Percentiles rank a stretch among this genome's conserved stretches.
phyloP scores from a whole-genome alignment of 2,113 vertebrate species.

The Chaenocephalus aceratus region DNA sequence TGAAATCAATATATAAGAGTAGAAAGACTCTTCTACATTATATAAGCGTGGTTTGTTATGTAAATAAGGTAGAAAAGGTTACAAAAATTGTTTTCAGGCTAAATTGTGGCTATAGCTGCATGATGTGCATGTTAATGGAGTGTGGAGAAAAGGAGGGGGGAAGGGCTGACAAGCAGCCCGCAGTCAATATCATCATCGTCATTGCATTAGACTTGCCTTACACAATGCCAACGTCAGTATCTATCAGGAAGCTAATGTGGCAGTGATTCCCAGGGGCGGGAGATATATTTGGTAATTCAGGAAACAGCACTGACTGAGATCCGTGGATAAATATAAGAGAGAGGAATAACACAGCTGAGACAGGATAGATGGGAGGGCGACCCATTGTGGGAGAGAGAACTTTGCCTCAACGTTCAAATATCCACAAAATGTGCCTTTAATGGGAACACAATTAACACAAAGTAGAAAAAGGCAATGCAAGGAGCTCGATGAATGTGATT shows the following conservation, averaged over 20 bases:
- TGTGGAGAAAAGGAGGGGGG: constrained; percentile 21
- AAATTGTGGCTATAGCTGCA: constrained; percentile 2
- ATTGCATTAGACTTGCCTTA: constrained; percentile 76
- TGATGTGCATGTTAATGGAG: background rate
- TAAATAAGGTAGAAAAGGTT: background rate
- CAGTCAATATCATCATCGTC: constrained; percentile 78
- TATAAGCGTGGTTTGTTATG: background rate
- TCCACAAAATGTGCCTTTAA: background rate
- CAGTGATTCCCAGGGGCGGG: constrained; percentile 73
- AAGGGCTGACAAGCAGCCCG: constrained; percentile 49
- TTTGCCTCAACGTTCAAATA: constrained; percentile 17
- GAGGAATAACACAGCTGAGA: constrained; percentile 31
- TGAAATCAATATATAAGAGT: background rate
- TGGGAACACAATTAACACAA: constrained; percentile 5
- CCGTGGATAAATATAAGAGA: constrained; percentile 37
- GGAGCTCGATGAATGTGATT: background rate
- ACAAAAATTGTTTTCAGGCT: constrained; percentile 9
- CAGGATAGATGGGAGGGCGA: background rate
- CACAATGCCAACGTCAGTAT: constrained; percentile 78
- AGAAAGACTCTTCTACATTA: background rate
- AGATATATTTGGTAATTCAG: constrained; percentile 66
- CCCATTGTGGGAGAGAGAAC: constrained; percentile 16
- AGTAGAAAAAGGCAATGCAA: background rate
- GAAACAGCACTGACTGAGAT: constrained; percentile 57
- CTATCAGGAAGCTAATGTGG: constrained; percentile 79